Base-by-base conservation (phyloP, 2,797 vertebrate genomes). In the Pygocentrus nattereri region DNA sequence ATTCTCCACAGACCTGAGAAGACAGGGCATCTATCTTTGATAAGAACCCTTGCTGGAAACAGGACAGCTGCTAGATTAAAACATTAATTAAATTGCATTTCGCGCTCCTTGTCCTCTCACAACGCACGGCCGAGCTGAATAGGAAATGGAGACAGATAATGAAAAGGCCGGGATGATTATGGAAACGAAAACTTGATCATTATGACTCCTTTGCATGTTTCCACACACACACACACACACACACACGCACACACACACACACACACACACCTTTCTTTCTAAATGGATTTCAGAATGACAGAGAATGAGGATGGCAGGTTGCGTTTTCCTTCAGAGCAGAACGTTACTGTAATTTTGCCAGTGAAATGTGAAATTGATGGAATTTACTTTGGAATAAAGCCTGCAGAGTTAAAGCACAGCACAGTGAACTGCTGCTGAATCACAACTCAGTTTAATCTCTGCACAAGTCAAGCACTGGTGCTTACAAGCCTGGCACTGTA, bases 11-110 rank as follows among this genome's bases (percentile, higher is more conserved):
- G 88, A 90, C 88, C 82, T 90, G 88, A 89, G 88, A 88, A 90
- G 86, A 85, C 81, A 86, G 86, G 79, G 86, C 90, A 95, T 94
- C 91, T 87, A 94, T 94, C 91, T 94, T 94, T 94, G 93, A 94
- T 93, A 93, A 91, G 91, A 87, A 92, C 84, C 82, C 83, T 85
- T 90, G 90, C 90, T 92, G 89, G 88, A 91, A 92, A 92, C 90
- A 88, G 86, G 90, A 90, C 92, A 92, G 92, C 90, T 90, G 89
- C 87, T 86, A 90, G 90, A 94, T 95, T 93, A 93, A 94, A 95
- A 92, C 91, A 93, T 93, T 93, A 85, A 93, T 93, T 93, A 90
- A 92, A 92, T 89, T 89, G 89, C 86, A 88, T 91, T 85, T 78
- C 34, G 74, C 31, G 86, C 84, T 82, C 74, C 79, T 85, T 72